Evolutionary conservation across 1,140 invertebrate species (phyloP).

Genomic region (Zaprionus kolodkinae): DNA sequence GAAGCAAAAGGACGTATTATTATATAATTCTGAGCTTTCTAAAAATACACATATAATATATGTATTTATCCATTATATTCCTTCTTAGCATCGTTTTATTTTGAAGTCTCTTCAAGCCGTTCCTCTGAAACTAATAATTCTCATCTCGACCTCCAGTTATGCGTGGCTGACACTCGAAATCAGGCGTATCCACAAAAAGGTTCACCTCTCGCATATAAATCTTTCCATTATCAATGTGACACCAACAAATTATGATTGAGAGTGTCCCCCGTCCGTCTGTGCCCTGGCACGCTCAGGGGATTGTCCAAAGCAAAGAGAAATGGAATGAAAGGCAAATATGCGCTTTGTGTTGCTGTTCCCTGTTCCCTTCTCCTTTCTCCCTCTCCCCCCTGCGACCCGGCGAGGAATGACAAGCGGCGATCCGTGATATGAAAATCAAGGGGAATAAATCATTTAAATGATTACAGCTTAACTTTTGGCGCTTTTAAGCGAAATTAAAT

Average conservation of each 20-base stretch:
- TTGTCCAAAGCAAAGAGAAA: conserved; percentile 28
- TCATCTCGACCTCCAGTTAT: no score
- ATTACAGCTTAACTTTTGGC: conserved; percentile 82
- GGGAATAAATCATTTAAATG: conserved; percentile 81
- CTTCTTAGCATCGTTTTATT: no score
- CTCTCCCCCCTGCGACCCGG: no score
- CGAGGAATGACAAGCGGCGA: conserved; percentile 60
- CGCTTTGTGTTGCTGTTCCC: neutral
- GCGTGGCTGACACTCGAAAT: conserved; percentile 10
- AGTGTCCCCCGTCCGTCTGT: conserved; percentile 46
- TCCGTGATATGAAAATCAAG: conserved; percentile 78
- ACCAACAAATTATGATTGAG: conserved; percentile 81
- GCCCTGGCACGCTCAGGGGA: conserved; percentile 12
- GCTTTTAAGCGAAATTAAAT: conserved; percentile 83
- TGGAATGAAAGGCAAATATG: conserved; percentile 22
- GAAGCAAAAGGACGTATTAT: no score
- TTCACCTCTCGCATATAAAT: conserved; percentile 75
- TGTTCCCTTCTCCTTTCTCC: neutral
- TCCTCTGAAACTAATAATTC: no score
- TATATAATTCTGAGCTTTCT: no score
- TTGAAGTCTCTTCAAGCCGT: no score
- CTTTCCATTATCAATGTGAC: conserved; percentile 78
- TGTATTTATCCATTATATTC: no score
- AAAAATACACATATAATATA: no score
- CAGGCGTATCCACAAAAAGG: conserved; percentile 55